Evolutionary conservation across 2,888 invertebrate genomes (phyloP), one percentile per base, ranked within the genome.

Genomic region (Drosophila putrida): DNA sequence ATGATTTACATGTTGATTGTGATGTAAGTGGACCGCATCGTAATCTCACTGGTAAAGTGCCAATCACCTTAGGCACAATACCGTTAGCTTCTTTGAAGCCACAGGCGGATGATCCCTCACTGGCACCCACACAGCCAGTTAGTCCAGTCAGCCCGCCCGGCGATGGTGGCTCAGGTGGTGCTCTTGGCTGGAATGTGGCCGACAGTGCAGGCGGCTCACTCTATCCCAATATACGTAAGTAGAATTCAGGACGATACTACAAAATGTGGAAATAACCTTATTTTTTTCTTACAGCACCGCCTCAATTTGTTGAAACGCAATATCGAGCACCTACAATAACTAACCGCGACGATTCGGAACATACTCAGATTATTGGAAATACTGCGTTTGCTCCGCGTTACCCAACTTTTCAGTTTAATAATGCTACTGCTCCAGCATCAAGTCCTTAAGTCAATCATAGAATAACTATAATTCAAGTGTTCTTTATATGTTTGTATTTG

Each of bases 61-160:
- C 95, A 35, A 93, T 97, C 51, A 95, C 95, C 0, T 94, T 97
- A 77, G 97, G 97, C 31, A 96, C 96, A 0, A 94, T 96, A 71
- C 96, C 96, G 2, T 90, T 96, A 74, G 93, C 94, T 61, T 94
- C 93, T 9, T 93, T 94, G 77, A 89, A 91, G 78, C 90, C 92
- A 8, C 86, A 73, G 54, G 35, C 71, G 46, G 91, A 82, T 75
- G 93, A 91, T 90, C 92, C 90, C 39, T 91, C 90, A 50, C 83
- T 91, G 85, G 92, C 91, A 33, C 92, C 92, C 25, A 91, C 92
- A 31, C 92, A 93, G 72, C 93, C 93, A 0, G 92, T 91, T n/a
- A 91, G 91, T 71, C 92, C 92, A 58, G 91, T 88, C 35, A 92
- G 90, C 80, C 93, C 90, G 63, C 90, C 90, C 36, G 91, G 91